A percentile compares a stretch with the other conserved stretches of the same genome.
Conservation (phyloP, 2,888 invertebrate species). For the Drepanosiphum platanoidis region DNA sequence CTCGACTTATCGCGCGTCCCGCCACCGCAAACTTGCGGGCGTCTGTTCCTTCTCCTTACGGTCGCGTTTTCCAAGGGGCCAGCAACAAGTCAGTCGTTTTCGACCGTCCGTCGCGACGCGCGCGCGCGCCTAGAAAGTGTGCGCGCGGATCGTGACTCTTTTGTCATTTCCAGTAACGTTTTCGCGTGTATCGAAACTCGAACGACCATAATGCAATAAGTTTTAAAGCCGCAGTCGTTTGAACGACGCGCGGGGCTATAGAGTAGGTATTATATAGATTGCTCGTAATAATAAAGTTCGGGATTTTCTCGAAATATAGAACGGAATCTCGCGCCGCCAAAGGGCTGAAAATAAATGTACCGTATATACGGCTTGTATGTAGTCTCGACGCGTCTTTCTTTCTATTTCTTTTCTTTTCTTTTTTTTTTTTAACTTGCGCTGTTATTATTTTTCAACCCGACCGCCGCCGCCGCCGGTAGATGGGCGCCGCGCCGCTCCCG, state of each 20-base stretch:
- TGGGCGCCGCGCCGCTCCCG: no score
- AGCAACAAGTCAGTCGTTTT: slow-evolving; percentile 16
- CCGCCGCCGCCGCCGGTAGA: background rate
- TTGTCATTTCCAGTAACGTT: slow-evolving; percentile 1
- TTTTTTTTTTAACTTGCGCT: background rate
- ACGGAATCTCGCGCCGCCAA: background rate
- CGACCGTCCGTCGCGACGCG: no score
- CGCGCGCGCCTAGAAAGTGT: background rate
- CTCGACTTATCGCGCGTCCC: background rate
- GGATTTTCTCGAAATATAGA: background rate
- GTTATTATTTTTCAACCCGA: background rate
- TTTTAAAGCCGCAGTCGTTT: background rate
- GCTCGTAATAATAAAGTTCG: background rate
- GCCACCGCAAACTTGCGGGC: background rate
- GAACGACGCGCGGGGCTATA: background rate
- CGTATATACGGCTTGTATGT: no score
- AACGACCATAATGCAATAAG: background rate
- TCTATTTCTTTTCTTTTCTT: background rate
- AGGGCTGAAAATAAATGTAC: background rate
- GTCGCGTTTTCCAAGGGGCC: no score
- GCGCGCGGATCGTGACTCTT: background rate
- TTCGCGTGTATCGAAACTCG: background rate
- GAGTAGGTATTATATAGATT: background rate
- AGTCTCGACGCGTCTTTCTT: background rate
- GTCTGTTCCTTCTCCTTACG: no score